Evolutionary conservation across 2,888 invertebrate species (phyloP).

Genomic region (Caenorhabditis afra): DNA sequence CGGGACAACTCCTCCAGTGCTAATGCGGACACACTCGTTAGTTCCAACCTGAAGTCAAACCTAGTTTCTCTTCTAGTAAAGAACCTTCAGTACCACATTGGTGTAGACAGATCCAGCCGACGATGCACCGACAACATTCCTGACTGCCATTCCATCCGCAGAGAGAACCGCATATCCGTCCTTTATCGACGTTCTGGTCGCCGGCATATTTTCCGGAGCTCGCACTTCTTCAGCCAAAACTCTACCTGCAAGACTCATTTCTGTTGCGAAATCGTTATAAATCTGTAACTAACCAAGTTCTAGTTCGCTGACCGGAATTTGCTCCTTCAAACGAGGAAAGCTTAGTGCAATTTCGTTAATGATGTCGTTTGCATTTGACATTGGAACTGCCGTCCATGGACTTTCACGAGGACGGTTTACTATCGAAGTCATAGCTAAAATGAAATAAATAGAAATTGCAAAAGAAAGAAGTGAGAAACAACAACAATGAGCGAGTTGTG

Average conservation of each 20-base stretch:
- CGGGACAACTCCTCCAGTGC: constrained; percentile 94
- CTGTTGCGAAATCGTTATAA: background rate
- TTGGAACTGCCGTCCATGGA: constrained; percentile 55
- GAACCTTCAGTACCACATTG: constrained; percentile 12
- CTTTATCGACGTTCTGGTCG: constrained; percentile 71
- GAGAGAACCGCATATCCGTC: constrained; percentile 78
- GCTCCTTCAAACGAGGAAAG: constrained; percentile 10
- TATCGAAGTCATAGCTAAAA: constrained; percentile 26
- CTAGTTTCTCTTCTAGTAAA: background rate
- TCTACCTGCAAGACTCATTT: constrained; percentile 10
- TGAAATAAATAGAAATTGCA: background rate
- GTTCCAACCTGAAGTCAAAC: constrained; percentile 9
- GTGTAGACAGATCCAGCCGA: constrained; percentile 62
- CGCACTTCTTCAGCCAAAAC: constrained; percentile 62
- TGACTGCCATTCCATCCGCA: constrained; percentile 62
- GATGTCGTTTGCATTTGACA: constrained; percentile 67
- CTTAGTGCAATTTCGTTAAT: constrained; percentile 41
- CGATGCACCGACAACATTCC: constrained; percentile 65
- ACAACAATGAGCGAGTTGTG: background rate
- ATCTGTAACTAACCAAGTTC: constrained; percentile 34
- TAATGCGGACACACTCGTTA: constrained; percentile 86
- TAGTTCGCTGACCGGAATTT: constrained; percentile 19
- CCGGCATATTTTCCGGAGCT: constrained; percentile 59
- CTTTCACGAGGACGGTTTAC: constrained; percentile 38
- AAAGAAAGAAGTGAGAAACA: background rate